A percentile compares a stretch with the other conserved stretches of the same genome.
These are phyloP conservation scores for Entomobrya multifasciata DNA, from an alignment of 2,888 invertebrate species.

Conservation along the genomic window DNA sequence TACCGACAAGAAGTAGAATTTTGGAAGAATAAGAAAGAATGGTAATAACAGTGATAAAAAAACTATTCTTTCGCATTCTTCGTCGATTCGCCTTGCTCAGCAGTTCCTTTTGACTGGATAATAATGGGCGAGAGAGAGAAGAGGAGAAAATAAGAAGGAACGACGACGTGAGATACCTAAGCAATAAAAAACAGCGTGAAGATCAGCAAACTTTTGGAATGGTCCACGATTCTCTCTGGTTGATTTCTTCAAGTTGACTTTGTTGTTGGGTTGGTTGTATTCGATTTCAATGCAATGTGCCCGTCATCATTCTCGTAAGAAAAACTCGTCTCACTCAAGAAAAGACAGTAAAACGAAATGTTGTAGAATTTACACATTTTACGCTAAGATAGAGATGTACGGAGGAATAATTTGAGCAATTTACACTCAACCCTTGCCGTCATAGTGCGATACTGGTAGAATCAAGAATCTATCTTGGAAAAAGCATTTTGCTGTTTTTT, in stretches of 20 bases:
- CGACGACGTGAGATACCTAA: slow-evolving; percentile 18
- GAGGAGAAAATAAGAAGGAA: background rate
- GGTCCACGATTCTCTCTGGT: background rate
- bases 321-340: too few relatives aligned
- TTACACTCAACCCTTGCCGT: too few relatives aligned
- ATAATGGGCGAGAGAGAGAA: background rate
- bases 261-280: background rate
- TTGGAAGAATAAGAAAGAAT: background rate
- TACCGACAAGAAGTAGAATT: background rate
- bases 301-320: too few relatives aligned
- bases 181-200: background rate
- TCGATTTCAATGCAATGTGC: background rate
- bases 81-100: background rate
- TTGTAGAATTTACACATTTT: too few relatives aligned
- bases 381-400: too few relatives aligned
- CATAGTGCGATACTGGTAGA: too few relatives aligned
- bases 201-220: background rate
- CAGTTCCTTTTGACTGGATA: slow-evolving; percentile 11
- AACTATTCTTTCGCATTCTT: background rate
- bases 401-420: too few relatives aligned
- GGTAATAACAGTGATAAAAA: background rate
- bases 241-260: background rate
- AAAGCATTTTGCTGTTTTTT: too few relatives aligned
- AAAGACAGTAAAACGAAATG: too few relatives aligned
- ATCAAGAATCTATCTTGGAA: too few relatives aligned